phyloP scores from a whole-genome alignment of 2,888 invertebrate genomes.

The Orthosia cruda region DNA sequence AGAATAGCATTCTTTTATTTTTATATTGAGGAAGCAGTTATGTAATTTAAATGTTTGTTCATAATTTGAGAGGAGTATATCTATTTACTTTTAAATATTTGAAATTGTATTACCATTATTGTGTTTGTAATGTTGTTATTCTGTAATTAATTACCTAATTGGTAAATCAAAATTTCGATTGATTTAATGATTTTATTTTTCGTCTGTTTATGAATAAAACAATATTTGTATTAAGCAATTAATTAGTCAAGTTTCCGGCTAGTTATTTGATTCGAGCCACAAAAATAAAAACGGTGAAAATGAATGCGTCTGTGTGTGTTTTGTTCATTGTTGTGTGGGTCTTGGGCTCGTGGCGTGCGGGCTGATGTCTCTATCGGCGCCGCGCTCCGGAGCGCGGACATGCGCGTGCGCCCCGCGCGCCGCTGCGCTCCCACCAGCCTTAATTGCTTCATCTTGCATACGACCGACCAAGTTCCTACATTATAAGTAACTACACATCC shows the following conservation, averaged over 20 bases:
- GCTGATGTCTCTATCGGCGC: constrained; percentile 91
- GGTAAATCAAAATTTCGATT: not conserved
- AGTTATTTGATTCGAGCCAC: constrained; percentile 8
- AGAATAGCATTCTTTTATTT: constrained; percentile 85
- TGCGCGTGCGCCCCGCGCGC: constrained; percentile 85
- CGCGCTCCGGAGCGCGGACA: constrained; percentile 69
- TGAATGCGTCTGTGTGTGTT: constrained; percentile 52
- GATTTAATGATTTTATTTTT: not conserved
- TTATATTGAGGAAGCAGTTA: constrained; percentile 77
- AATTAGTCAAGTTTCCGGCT: not conserved
- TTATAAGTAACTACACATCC: constrained; percentile 77
- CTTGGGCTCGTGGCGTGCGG: constrained; percentile 71
- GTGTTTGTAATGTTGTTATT: constrained; percentile 17
- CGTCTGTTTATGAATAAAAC: constrained; percentile 2
- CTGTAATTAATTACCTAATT: constrained; percentile 1
- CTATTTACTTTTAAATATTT: constrained; percentile 40
- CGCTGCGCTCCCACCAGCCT: constrained; percentile 84
- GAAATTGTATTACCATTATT: constrained; percentile 14
- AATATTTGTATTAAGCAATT: constrained; percentile 2
- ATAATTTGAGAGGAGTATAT: constrained; percentile 60
- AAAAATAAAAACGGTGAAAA: constrained; percentile 31
- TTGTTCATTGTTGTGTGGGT: constrained; percentile 54
- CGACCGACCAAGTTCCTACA: constrained; percentile 85
- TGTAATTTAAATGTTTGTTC: constrained; percentile 74
- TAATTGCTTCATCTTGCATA: constrained; percentile 91